Evolutionary conservation across 1,140 invertebrate species (phyloP).

Genomic region (Maconellicoccus hirsutus): DNA sequence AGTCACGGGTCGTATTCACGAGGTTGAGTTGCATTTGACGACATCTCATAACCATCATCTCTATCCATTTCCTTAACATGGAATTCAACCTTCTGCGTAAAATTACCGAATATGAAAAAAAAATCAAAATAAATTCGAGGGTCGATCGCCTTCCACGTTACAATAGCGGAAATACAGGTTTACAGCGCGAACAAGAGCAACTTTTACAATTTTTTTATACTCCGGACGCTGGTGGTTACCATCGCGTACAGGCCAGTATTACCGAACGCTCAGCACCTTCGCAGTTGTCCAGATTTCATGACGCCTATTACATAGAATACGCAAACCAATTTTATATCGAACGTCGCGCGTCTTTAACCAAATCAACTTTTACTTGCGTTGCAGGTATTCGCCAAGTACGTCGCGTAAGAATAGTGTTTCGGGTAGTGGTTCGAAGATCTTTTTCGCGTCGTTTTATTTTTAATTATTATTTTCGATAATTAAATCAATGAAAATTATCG

Average conservation of each 20-base stretch:
- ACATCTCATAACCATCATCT: too few relatives aligned
- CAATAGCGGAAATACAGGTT: conserved; percentile 1
- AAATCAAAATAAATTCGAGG: not conserved
- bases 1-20: too few relatives aligned
- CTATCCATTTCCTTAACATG: too few relatives aligned
- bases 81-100: too few relatives aligned
- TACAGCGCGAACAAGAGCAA: not conserved
- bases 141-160: not conserved
- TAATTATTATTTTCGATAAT: not conserved
- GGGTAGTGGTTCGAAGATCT: not conserved
- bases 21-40: too few relatives aligned
- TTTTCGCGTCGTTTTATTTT: not conserved
- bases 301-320: not conserved
- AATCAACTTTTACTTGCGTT: not conserved
- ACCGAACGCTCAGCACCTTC: not conserved
- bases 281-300: not conserved
- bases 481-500: not conserved
- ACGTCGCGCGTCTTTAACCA: conserved; percentile 1
- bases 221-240: not conserved
- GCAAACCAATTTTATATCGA: not conserved
- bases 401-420: not conserved
- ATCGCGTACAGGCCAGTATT: not conserved
- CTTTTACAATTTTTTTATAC: not conserved
- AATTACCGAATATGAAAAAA: too few relatives aligned
- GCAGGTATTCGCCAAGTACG: not conserved